Base-by-base conservation (phyloP, 2,888 invertebrate species). In the Neoitamus cyanurus region DNA sequence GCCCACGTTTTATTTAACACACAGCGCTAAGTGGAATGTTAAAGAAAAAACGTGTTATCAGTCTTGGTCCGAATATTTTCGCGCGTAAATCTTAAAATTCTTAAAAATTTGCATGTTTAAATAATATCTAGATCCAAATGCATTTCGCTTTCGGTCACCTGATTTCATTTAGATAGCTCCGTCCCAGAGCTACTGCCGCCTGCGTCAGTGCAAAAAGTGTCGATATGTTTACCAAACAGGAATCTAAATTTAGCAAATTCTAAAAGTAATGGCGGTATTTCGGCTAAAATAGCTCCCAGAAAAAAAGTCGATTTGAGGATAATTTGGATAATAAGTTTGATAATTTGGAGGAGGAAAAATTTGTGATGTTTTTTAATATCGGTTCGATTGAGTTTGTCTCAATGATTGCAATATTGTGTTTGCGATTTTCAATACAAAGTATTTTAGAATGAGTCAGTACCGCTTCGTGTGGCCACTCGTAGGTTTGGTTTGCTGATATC, bases 221-320 rank as follows among this genome's bases (percentile, higher is more conserved):
- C 75, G 42, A 75, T 75, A 42, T 75, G 75, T 75, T 75, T 75
- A 75, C 34, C 75, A 42, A 75, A 75, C 42, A 20, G 75, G 28
- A 75, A 28, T 37, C 75, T 75, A 75, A 42, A 42, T 28, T 46
- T 75, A 75, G 75, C 42, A 15, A 11, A 42, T 75, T 20, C 75
- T 42, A 75, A 75, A 42, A 42, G 42, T 37, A 75, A 37, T 11
- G 42, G 25, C 42, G 3, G 11, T 28, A 20, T 42, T 28, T 7
- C 25, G 5, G 25, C 28, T 42, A 9, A 75, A 75, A 46, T 37
- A 75, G 42, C 42, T 6, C 11, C 20, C 31, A 5, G 11, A 75
- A 75, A 75, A 75, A 75, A 37, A 37, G 42, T 3, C 42, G 25
- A 42, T 20, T 58, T 58, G 25, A 25, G 28, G n/a, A n/a, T n/a